phyloP scores from a whole-genome alignment of 2,113 vertebrate genomes.

The Pluvialis apricaria region DNA sequence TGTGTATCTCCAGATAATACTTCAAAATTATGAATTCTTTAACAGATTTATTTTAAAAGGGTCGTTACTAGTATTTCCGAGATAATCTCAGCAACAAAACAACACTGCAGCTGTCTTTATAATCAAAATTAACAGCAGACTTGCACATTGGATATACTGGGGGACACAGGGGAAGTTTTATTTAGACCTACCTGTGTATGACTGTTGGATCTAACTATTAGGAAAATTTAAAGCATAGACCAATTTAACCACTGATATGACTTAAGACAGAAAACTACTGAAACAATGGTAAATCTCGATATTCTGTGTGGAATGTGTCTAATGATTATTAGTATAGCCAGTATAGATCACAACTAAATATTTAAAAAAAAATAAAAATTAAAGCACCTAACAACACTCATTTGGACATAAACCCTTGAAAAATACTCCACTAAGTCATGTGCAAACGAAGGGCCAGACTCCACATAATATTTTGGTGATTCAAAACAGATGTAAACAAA shows the following conservation, averaged over 20 bases:
- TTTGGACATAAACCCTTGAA: background rate
- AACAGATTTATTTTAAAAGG: background rate
- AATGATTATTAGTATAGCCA: background rate
- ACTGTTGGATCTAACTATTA: background rate
- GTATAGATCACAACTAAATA: background rate
- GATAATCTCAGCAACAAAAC: background rate
- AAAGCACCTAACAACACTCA: background rate
- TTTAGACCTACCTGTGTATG: background rate
- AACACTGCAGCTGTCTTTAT: background rate
- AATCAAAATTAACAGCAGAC: background rate
- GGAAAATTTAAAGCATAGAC: background rate
- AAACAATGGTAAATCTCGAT: background rate
- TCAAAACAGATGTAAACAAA: background rate
- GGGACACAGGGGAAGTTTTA: background rate
- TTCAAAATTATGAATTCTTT: background rate
- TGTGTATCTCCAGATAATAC: background rate
- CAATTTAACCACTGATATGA: background rate
- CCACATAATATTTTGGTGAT: background rate
- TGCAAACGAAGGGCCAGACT: background rate
- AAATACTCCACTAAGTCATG: background rate
- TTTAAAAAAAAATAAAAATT: too few relatives aligned
- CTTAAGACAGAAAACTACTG: background rate
- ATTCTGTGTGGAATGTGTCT: background rate
- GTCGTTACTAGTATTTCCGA: background rate
- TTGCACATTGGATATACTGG: background rate